These are phyloP conservation scores for Cottoperca gobio DNA, from an alignment of 2,797 vertebrate species.

Conservation along the genomic window DNA sequence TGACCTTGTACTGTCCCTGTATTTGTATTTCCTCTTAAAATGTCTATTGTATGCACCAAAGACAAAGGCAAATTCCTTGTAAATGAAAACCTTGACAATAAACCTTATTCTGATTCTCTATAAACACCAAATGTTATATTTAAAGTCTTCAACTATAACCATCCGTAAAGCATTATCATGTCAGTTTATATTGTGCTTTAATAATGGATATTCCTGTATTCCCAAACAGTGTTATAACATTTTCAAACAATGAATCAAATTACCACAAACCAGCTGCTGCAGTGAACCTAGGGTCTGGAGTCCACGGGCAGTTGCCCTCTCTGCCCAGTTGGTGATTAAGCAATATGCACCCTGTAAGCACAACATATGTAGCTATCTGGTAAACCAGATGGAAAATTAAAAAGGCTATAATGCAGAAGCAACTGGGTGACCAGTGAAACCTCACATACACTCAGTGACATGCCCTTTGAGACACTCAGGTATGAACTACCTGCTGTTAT, in stretches of 20 bases:
- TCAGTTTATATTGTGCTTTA: neutral
- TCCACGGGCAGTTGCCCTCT: neutral
- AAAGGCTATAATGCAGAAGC: constrained; percentile 6
- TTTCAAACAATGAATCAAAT: neutral
- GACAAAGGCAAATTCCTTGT: no score
- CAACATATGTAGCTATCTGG: neutral
- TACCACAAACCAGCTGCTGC: neutral
- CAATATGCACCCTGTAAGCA: neutral
- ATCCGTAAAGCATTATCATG: neutral
- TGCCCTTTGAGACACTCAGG: neutral
- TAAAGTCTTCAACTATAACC: neutral
- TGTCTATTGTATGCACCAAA: no score
- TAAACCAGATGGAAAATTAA: constrained; percentile 12
- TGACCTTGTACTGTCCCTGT: no score
- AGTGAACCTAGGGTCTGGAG: neutral
- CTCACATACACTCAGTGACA: neutral
- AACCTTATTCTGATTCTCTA: no score
- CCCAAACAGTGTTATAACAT: neutral
- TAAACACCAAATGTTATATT: neutral
- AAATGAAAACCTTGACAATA: no score
- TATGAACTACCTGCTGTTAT: constrained; percentile 13
- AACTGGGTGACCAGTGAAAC: neutral
- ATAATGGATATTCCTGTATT: neutral
- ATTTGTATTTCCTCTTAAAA: no score
- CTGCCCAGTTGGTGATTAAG: neutral